Base-by-base conservation (phyloP, 64 coral and sea anemone species). In the Pocillopora damicornis region DNA sequence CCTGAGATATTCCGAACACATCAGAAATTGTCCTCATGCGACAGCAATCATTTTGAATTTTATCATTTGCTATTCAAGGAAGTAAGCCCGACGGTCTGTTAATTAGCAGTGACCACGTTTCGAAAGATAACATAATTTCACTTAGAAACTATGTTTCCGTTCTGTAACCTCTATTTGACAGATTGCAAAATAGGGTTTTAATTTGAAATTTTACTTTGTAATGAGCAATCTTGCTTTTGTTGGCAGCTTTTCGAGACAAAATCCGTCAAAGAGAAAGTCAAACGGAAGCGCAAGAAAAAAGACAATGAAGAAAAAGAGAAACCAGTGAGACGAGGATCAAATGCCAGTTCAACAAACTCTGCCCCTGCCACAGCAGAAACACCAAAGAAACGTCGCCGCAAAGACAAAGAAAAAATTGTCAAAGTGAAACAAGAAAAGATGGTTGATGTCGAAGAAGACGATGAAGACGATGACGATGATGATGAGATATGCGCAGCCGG, bases 401-500 rank as follows among this genome's bases (percentile, higher is more conserved):
- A 76, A 45, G 83, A 75, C 59, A 89, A 89, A 63, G 87, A 87
- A 75, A 81, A 91, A 23, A 58, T 75, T 16, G 37, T 22, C 1
- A 92, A 87, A 35, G 74, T 86, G 35, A 88, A 92, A 57, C 60
- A 89, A 75, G 96, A 94, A 61, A 78, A 95, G 9, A 69, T 95
- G 1, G 87, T 99, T 58, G 87, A 94, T 75, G 88, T 99, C 9
- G 94, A 96, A 23, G 89, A 82, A 9, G 93, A 94, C 16, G 92
- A 92, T 6, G 87, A 93, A 30, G 95, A 99, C 65, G 81, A 90
- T 11, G 96, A 95, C 22, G 94, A 97, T 56, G 94, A 92, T 15
- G 94, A 97, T 15, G 97, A 99, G 15, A 87, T 91, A 9, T 99
- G 97, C 20, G 84, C 93, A 13, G 93, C 97, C 3, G 84, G 76